Evolutionary conservation across 1,140 invertebrate genomes (phyloP).

Genomic region (Lucilia sericata): DNA sequence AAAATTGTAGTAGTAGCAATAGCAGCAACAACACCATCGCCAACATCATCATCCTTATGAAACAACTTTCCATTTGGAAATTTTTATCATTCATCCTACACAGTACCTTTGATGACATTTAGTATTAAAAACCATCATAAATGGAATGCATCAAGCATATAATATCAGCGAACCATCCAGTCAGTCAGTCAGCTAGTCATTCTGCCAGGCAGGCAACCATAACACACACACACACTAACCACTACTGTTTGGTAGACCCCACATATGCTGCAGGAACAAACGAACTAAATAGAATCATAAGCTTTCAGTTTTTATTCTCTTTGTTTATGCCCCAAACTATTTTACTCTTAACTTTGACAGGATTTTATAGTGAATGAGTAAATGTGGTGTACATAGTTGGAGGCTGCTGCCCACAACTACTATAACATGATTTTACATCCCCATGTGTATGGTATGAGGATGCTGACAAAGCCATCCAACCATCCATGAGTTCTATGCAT

Average conservation of each 20-base stretch:
- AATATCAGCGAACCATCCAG: background rate
- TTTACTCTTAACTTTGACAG: background rate
- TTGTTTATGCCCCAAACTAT: slow-evolving; percentile 3
- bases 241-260: background rate
- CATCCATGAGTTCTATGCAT: background rate
- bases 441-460: background rate
- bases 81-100: slow-evolving; percentile 5
- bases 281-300: slow-evolving; percentile 14
- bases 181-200: background rate
- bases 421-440: background rate
- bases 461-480: slow-evolving; percentile 18
- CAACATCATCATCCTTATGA: background rate
- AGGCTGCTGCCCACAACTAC: background rate
- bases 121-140: slow-evolving; percentile 29
- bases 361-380: too few species aligned
- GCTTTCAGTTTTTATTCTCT: slow-evolving; percentile 4
- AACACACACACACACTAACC: background rate
- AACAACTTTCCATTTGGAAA: background rate
- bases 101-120: slow-evolving; percentile 18
- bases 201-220: background rate
- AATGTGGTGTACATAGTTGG: background rate
- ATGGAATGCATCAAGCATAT: slow-evolving; percentile 20
- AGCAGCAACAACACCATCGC: background rate
- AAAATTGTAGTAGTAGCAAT: background rate
- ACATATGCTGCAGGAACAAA: background rate